phyloP scores from a whole-genome alignment of 2,888 invertebrate genomes.

The Uloborus plumipes region DNA sequence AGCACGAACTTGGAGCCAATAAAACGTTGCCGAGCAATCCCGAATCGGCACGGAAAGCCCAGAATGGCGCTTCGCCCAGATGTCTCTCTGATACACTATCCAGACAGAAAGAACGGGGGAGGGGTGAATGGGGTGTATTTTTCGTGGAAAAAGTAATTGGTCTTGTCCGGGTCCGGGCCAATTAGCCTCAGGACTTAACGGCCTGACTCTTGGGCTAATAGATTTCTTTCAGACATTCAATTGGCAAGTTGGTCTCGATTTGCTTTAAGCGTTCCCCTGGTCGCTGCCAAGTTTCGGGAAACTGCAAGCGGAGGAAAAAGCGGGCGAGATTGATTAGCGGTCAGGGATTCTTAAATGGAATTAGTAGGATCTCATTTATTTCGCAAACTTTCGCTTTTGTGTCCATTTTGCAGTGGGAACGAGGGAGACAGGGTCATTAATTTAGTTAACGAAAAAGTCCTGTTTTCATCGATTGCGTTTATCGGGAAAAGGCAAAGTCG shows the following conservation, averaged over 20 bases:
- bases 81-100: neutral
- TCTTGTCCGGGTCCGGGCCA: conserved; percentile 32
- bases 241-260: conserved; percentile 19
- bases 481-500: too few relatives aligned
- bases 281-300: neutral
- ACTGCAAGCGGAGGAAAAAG: conserved; percentile 3
- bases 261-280: conserved; percentile 9
- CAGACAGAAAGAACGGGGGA: conserved; percentile 16
- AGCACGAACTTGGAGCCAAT: conserved; percentile 14
- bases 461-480: too few relatives aligned
- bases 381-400: too few relatives aligned
- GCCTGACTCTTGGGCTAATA: conserved; percentile 45
- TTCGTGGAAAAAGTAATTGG: conserved; percentile 44
- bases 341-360: conserved; percentile 36
- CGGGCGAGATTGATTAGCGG: conserved; percentile 22
- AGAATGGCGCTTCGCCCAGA: conserved; percentile 16
- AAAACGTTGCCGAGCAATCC: conserved; percentile 13
- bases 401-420: too few relatives aligned
- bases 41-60: conserved; percentile 5
- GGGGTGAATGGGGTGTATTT: conserved; percentile 6
- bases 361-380: conserved; percentile 1
- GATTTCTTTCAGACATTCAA: conserved; percentile 31
- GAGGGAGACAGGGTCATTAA: too few relatives aligned
- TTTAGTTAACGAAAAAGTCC: too few relatives aligned
- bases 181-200: conserved; percentile 48